Conservation (phyloP, 2,113 vertebrate genomes). For the Pseudonaja textilis region DNA sequence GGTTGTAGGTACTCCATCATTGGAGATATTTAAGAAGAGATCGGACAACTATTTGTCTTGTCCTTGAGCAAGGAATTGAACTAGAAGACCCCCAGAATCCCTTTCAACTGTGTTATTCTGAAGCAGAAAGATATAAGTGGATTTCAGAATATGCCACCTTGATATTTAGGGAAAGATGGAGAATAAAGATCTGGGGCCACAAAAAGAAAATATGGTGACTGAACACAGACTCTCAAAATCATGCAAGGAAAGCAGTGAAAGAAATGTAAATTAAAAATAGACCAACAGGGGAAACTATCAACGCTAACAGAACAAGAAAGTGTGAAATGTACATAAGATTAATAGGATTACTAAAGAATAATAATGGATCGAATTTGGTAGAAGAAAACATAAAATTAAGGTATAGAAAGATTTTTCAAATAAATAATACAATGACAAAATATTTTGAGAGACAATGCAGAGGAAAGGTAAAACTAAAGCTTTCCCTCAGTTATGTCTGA, state of each 20-base stretch:
- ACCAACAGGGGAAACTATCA: not conserved
- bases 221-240: not conserved
- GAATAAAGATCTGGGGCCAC: not conserved
- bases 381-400: not conserved
- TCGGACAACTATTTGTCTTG: no score
- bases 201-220: not conserved
- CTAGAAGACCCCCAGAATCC: no score
- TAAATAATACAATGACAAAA: not conserved
- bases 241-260: not conserved
- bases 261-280: not conserved
- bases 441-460: not conserved
- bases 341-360: not conserved
- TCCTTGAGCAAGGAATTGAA: no score
- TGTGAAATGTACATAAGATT: not conserved
- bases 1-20: no score
- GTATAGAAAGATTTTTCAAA: not conserved
- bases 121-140: not conserved
- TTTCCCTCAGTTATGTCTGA: no score
- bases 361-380: not conserved
- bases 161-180: not conserved
- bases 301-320: not conserved
- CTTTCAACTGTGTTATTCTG: not conserved
- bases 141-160: not conserved
- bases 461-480: no score
- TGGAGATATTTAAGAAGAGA: no score